phyloP scores from a whole-genome alignment of 2,888 invertebrate genomes.

The Hypomecis atomaria region DNA sequence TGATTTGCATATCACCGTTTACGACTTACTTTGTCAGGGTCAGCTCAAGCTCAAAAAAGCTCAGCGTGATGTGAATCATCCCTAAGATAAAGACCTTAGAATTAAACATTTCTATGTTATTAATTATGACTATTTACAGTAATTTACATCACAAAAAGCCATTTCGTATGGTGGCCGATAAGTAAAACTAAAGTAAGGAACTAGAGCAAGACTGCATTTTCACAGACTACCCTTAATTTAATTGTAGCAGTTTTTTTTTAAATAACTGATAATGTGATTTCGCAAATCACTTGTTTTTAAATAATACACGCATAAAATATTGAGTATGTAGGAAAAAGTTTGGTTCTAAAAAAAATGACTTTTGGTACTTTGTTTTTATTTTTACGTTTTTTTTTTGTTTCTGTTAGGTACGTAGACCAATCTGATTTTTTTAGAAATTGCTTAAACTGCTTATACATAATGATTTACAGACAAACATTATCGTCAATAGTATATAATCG shows the following conservation, averaged over 20 bases:
- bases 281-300: not conserved
- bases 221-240: slow-evolving; percentile 10
- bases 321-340: too few species aligned
- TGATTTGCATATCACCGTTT: too few species aligned
- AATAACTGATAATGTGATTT: not conserved
- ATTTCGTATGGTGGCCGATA: slow-evolving; percentile 66
- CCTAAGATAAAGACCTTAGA: slow-evolving; percentile 60
- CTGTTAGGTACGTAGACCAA: too few species aligned
- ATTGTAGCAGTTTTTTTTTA: not conserved
- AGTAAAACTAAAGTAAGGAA: slow-evolving; percentile 61
- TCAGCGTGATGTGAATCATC: slow-evolving; percentile 2
- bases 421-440: too few species aligned
- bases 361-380: too few species aligned
- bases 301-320: not conserved
- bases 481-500: too few species aligned
- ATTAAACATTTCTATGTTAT: slow-evolving; percentile 64
- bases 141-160: slow-evolving; percentile 81
- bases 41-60: not conserved
- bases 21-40: not conserved
- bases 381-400: too few species aligned
- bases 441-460: too few species aligned
- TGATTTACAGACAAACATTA: too few species aligned
- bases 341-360: too few species aligned
- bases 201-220: slow-evolving; percentile 44
- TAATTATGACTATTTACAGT: slow-evolving; percentile 73